Base-by-base conservation (phyloP, 2,113 vertebrate genomes). In the Anhinga anhinga region DNA sequence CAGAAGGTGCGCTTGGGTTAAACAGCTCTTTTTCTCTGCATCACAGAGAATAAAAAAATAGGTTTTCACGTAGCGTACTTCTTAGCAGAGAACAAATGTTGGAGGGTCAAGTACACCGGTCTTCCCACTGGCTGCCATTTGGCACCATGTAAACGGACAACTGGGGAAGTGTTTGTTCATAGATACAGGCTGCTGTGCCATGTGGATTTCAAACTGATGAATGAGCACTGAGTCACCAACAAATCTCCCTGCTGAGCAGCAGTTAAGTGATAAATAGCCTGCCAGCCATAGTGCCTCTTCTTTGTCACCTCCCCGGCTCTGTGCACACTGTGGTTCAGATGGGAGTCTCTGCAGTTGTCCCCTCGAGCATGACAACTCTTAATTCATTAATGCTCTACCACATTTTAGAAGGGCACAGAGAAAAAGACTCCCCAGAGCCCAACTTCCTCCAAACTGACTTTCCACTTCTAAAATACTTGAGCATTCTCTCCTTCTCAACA, bases 161-260 rank as follows among this genome's bases (percentile, higher is more conserved):
- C 65, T 61, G 61, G 83, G 32, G 52, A 86, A 47, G 77, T 3
- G 34, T 62, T 66, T 71, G 47, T 40, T 87, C 80, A 22, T 1
- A 13, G 69, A 83, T n/a, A 42, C 2, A 73, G 18, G 59, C 77
- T 89, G 88, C 81, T 58, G 73, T 58, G 45, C 86, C 74, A 32
- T 1, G 55, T 30, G 84, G 72, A 84, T 4, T 96, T 92, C 84
- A 76, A 90, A 23, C 34, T 73, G 55, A 81, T 53, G 85, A 87
- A 69, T 6, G 78, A 86, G 79, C 87, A 58, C 90, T 15, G 49
- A 59, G 80, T 59, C 92, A 73, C 95, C 72, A 49, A 42, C 71
- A 50, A 23, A 79, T 1, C 74, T 89, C 88, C 90, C 86, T 45
- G 74, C 85, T 70, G 92, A 95, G 88, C 91, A 85, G 93, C 95